Percentiles rank a stretch among this genome's conserved stretches.
phyloP scores from a whole-genome alignment of 2,888 invertebrate species.

The Tupiocoris notatus region DNA sequence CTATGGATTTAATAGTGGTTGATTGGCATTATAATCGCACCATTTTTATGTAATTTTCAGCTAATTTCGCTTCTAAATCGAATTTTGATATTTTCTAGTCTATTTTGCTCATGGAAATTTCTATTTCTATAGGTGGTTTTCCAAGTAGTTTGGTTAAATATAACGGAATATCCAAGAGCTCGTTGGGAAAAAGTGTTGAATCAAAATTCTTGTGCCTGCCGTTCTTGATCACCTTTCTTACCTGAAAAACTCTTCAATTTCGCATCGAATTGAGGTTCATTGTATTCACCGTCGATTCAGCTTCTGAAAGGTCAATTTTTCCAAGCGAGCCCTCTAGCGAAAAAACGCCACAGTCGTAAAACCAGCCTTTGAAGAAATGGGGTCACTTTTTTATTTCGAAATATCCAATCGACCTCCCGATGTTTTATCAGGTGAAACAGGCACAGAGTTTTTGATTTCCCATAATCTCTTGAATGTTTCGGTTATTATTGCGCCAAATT shows the following conservation, averaged over 20 bases:
- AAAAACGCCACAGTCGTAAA: background rate
- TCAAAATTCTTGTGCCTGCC: constrained; percentile 35
- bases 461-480: constrained; percentile 31
- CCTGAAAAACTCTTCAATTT: background rate
- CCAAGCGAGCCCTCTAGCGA: constrained; percentile 30
- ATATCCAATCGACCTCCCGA: too few species aligned
- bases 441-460: constrained; percentile 30
- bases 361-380: constrained; percentile 28
- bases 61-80: too few species aligned
- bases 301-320: background rate
- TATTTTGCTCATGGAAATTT: too few species aligned
- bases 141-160: background rate
- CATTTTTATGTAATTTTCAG: too few species aligned
- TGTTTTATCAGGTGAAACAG: constrained; percentile 5
- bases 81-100: too few species aligned
- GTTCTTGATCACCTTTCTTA: background rate
- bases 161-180: constrained; percentile 38
- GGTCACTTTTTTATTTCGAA: too few species aligned
- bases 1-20: too few species aligned
- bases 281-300: too few species aligned
- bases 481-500: background rate
- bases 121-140: too few species aligned
- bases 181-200: constrained; percentile 33
- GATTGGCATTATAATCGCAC: too few species aligned
- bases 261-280: too few species aligned